Evolutionary conservation across 2,113 vertebrate species (phyloP).

Genomic region (Microcebus tavaratra): DNA sequence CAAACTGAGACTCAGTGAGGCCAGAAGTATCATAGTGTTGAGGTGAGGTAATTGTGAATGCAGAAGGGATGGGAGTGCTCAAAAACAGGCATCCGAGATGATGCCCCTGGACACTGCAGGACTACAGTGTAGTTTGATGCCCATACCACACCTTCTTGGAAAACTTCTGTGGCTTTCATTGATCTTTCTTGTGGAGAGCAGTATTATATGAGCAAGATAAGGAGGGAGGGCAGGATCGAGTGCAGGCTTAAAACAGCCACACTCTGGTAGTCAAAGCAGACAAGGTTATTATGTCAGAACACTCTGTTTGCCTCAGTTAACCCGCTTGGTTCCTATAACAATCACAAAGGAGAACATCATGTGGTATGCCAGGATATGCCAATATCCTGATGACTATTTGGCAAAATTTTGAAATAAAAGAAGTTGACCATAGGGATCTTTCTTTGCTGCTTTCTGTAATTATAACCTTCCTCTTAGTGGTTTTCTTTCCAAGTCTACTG

Average conservation of each 20-base stretch:
- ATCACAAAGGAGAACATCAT: background rate
- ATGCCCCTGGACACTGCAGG: background rate
- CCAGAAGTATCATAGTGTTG: background rate
- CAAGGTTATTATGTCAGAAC: background rate
- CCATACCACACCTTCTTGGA: background rate
- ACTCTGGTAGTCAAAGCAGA: background rate
- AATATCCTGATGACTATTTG: background rate
- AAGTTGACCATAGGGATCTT: background rate
- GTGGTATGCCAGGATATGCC: background rate
- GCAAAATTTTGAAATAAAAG: background rate
- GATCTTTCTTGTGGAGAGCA: background rate
- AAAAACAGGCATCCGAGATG: too few relatives aligned
- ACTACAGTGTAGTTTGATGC: too few relatives aligned
- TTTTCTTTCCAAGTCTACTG: background rate
- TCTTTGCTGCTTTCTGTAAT: background rate
- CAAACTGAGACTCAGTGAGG: background rate
- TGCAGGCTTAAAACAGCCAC: fast-evolving
- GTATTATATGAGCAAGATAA: background rate
- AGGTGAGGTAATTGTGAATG: background rate
- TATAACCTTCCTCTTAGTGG: background rate
- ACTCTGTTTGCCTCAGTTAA: background rate
- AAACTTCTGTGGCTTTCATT: background rate
- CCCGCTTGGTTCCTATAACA: background rate
- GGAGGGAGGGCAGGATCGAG: background rate
- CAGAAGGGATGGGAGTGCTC: too few relatives aligned